A percentile compares a stretch with the other conserved stretches of the same genome.
phyloP scores from a whole-genome alignment of 2,113 vertebrate species.

The Archocentrus centrarchus region DNA sequence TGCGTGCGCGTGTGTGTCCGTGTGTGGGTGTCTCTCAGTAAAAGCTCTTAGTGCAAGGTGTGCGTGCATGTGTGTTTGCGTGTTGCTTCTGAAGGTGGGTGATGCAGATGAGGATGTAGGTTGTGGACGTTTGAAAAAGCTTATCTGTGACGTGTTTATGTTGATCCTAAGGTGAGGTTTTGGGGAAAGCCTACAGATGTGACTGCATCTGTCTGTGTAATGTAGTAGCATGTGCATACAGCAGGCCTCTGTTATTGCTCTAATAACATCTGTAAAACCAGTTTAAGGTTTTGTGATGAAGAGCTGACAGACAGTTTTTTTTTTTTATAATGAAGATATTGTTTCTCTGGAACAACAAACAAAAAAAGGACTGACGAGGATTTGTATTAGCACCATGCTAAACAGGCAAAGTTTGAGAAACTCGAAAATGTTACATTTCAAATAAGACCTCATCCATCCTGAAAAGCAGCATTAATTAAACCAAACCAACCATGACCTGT shows the following conservation, averaged over 20 bases:
- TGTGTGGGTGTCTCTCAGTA: slow-evolving; percentile 57
- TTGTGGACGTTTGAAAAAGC: slow-evolving; percentile 7
- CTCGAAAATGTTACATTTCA: background rate
- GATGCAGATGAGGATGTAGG: slow-evolving; percentile 42
- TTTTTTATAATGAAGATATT: background rate
- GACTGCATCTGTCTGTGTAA: background rate
- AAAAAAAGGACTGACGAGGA: background rate
- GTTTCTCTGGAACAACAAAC: background rate
- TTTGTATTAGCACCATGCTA: background rate
- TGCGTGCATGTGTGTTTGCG: slow-evolving; percentile 44
- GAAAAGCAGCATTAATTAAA: background rate
- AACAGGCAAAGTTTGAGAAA: background rate
- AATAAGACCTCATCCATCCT: background rate
- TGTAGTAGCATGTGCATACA: background rate
- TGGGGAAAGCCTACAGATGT: slow-evolving; percentile 31
- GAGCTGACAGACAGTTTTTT: background rate
- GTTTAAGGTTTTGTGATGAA: background rate
- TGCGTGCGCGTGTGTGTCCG: slow-evolving; percentile 24
- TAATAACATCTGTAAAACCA: background rate
- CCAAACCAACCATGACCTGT: background rate
- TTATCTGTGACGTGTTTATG: slow-evolving; percentile 37
- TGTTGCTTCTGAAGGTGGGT: slow-evolving; percentile 29
- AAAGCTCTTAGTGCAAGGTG: slow-evolving; percentile 9
- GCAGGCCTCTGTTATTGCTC: background rate
- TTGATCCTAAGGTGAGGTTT: slow-evolving; percentile 50